Evolutionary conservation across 2,797 vertebrate species (phyloP).

Genomic region (Darevskia nairensis): DNA sequence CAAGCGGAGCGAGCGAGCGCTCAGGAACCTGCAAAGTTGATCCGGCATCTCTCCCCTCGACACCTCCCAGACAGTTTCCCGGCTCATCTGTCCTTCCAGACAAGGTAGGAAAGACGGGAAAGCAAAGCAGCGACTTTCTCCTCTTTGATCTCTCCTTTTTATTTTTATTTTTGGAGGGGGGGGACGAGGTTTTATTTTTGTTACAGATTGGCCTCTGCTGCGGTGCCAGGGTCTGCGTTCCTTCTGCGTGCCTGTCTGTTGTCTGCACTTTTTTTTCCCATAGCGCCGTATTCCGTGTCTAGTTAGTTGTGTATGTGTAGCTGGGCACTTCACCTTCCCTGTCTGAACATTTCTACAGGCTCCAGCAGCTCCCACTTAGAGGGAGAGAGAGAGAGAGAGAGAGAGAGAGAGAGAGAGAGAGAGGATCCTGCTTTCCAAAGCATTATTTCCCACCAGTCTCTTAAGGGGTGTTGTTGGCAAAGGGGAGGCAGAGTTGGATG

Average conservation of each 20-base stretch:
- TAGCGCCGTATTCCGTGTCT: rapidly evolving
- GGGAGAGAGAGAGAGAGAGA: too few species aligned
- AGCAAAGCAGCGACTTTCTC: not conserved
- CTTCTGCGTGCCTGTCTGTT: not conserved
- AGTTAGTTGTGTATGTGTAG: conserved; percentile 4
- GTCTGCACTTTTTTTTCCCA: rapidly evolving
- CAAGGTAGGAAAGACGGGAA: not conserved
- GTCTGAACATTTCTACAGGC: not conserved
- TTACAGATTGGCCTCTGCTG: too few species aligned
- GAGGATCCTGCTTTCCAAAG: too few species aligned
- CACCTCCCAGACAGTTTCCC: conserved; percentile 4
- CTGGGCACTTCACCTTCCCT: not conserved
- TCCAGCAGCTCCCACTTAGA: not conserved
- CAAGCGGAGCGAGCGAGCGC: not conserved
- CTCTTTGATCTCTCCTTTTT: not conserved
- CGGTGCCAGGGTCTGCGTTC: not conserved
- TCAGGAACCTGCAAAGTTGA: conserved; percentile 55
- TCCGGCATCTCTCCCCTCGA: conserved; percentile 7
- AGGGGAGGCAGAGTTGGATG: too few species aligned
- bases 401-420: too few species aligned
- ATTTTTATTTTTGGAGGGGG: too few species aligned
- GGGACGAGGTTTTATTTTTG: too few species aligned
- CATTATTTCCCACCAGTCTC: not conserved
- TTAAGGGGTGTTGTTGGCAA: too few species aligned
- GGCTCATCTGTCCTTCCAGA: not conserved